phyloP scores from a whole-genome alignment of 2,888 invertebrate species.

The Lasioglossum zephyrum region DNA sequence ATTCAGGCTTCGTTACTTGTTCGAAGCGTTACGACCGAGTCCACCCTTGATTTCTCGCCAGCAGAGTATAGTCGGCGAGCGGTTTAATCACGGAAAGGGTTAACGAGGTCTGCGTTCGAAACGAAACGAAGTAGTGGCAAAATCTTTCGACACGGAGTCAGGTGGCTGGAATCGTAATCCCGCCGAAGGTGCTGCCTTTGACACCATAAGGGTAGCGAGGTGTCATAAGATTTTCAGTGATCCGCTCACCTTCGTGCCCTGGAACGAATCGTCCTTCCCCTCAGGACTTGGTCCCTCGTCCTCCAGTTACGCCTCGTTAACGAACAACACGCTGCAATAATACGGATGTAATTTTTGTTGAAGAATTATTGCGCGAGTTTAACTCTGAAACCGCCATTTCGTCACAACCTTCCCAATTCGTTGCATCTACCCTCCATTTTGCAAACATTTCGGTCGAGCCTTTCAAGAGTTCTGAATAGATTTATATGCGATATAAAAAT shows the following conservation, averaged over 20 bases:
- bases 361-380: neutral
- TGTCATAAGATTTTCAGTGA: constrained; percentile 57
- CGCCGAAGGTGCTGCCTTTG: constrained; percentile 61
- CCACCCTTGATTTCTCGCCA: constrained; percentile 21
- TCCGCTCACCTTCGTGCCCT: constrained; percentile 30
- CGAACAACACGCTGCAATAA: constrained; percentile 32
- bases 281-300: constrained; percentile 1
- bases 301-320: constrained; percentile 38
- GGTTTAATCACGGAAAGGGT: constrained; percentile 65
- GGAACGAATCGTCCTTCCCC: constrained; percentile 64
- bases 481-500: no score
- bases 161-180: constrained; percentile 72
- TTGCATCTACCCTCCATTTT: neutral
- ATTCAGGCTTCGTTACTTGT: constrained; percentile 52
- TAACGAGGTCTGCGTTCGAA: constrained; percentile 67
- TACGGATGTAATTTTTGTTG: constrained; percentile 48
- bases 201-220: constrained; percentile 80
- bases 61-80: constrained; percentile 19
- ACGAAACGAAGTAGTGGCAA: constrained; percentile 48
- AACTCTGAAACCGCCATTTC: constrained; percentile 35
- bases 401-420: neutral
- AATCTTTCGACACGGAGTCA: constrained; percentile 75
- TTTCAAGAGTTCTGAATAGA: neutral
- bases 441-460: neutral
- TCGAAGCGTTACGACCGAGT: constrained; percentile 25